These are phyloP conservation scores for Mactra quadrangularis DNA, from an alignment of 1,140 invertebrate genomes.

Conservation along the genomic window DNA sequence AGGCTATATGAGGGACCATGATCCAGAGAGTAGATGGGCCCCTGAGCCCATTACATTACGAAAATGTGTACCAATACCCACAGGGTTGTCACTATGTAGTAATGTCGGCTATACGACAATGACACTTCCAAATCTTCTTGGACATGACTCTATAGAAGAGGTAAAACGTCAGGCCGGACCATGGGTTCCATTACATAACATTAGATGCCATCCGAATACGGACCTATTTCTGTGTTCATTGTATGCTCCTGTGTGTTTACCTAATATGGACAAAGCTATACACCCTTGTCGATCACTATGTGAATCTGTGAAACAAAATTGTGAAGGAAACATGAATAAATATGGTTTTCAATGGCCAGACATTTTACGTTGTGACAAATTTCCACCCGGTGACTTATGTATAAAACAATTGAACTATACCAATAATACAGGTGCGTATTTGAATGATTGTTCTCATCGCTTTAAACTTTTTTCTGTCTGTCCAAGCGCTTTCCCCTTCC, in stretches of 20 bases:
- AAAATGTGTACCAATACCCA: slow-evolving; percentile 87
- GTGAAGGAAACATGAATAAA: slow-evolving; percentile 86
- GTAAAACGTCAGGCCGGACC: slow-evolving; percentile 86
- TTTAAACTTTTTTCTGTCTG: no score
- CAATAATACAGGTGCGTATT: slow-evolving; percentile 43
- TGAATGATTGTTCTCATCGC: not conserved
- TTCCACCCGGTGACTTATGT: slow-evolving; percentile 88
- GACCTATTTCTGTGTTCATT: slow-evolving; percentile 89
- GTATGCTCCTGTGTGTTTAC: slow-evolving; percentile 88
- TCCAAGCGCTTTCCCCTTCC: no score
- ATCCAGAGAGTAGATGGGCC: slow-evolving; percentile 31
- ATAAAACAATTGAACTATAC: slow-evolving; percentile 81
- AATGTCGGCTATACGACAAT: slow-evolving; percentile 88
- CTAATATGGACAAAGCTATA: slow-evolving; percentile 61
- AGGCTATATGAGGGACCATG: slow-evolving; percentile 34
- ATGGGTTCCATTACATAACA: slow-evolving; percentile 87
- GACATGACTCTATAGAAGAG: slow-evolving; percentile 88
- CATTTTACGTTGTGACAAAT: slow-evolving; percentile 88
- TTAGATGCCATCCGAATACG: slow-evolving; percentile 88
- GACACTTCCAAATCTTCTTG: slow-evolving; percentile 88
- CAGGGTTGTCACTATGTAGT: slow-evolving; percentile 87
- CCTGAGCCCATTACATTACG: slow-evolving; percentile 71
- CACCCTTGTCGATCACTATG: slow-evolving; percentile 87
- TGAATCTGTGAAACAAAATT: slow-evolving; percentile 86
- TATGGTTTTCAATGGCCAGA: slow-evolving; percentile 89